Base-by-base conservation (phyloP, 2,888 invertebrate species). In the Boloria selene region DNA sequence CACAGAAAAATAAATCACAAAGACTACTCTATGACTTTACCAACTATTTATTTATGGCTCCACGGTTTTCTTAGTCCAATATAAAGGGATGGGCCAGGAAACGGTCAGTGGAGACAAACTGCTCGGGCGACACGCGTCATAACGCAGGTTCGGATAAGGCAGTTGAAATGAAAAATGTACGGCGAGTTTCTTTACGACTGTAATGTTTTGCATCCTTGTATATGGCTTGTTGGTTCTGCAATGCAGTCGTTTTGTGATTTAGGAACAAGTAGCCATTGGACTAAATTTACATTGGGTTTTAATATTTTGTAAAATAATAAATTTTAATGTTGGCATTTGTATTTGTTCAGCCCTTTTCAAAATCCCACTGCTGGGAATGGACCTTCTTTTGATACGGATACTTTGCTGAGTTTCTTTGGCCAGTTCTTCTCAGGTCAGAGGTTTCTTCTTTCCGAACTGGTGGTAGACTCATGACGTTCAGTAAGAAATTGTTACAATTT, bases 91-190 rank as follows among this genome's bases (percentile, higher is more conserved):
- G 82, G 70, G 68, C 74, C 88, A 87, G 90, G 90, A 91, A 91
- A 86, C 80, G 90, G 90, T 85, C 88, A 87, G 76, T 79, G 74
- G 80, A 87, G 88, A 90, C 90, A 89, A 90, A 88, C 87, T 87
- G 85, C 83, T 68, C 76, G 72, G 75, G 78, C 83, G 89, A 84
- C 87, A 90, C 90, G 90, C 90, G 85, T 85, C 90, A 90, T 90
- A 91, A 90, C 90, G 81, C 85, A 63, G 62, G 66, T 68, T 67
- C 65, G 61, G 59, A 69, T 66, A 52, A 65, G 65, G 68, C 61
- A 70, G 72, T 69, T 58, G 60, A 64, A 56, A 70, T 73, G 73
- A 70, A 69, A 68, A 69, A 73, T 74, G 70, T 52, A 60, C 63
- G 54, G 44, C 55, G 22, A 61, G 56, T 64, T 69, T 69, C 64